A percentile compares a stretch with the other conserved stretches of the same genome.
These are phyloP conservation scores for Brachionus asplanchnoidis DNA, from an alignment of 1,140 invertebrate genomes.

Conservation along the genomic window DNA sequence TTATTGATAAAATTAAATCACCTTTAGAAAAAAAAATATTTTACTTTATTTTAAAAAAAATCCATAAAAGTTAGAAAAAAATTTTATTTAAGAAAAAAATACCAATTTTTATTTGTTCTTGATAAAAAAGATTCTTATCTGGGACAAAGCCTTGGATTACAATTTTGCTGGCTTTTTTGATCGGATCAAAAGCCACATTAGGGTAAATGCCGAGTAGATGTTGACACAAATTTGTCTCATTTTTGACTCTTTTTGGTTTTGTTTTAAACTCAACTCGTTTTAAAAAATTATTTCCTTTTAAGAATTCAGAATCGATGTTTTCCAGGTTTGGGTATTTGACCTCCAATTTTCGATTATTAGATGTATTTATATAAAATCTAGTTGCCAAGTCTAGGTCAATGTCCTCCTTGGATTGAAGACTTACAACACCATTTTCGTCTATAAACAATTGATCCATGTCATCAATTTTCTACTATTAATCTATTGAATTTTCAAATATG, in stretches of 20 bases:
- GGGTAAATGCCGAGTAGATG: background rate
- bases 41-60: background rate
- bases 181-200: background rate
- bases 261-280: background rate
- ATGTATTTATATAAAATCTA: background rate
- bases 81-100: too few species aligned
- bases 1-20: background rate
- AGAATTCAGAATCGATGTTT: background rate
- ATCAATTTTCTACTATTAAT: background rate
- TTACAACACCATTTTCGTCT: constrained; percentile 14
- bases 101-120: background rate
- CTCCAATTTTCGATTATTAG: background rate
- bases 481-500: background rate
- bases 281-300: background rate
- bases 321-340: constrained; percentile 15
- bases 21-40: background rate
- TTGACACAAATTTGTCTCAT: background rate
- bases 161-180: background rate
- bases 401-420: constrained; percentile 4
- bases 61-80: too few species aligned
- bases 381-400: background rate
- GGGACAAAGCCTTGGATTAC: constrained; percentile 28
- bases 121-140: background rate
- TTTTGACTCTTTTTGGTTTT: background rate
- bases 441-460: background rate